phyloP scores from a whole-genome alignment of 2,113 vertebrate genomes.

The Lichenostomus cassidix region DNA sequence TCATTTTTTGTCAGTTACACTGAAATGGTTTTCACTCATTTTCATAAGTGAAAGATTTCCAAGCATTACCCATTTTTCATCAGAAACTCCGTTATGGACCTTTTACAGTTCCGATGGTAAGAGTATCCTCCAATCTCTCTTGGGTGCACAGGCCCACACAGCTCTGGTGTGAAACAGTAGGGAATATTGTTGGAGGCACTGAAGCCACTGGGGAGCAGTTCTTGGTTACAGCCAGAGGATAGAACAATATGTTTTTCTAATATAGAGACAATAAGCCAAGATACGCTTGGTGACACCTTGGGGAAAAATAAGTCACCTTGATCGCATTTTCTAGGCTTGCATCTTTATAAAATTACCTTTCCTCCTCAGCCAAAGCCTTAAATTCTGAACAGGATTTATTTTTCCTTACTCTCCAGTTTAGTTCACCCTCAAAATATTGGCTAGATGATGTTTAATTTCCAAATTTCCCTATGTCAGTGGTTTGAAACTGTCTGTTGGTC shows the following conservation, averaged over 20 bases:
- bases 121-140: neutral
- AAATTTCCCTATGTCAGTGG: neutral
- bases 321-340: neutral
- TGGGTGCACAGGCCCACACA: fast-evolving
- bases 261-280: neutral
- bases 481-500: neutral
- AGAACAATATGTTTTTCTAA: neutral
- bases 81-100: neutral
- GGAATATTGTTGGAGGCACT: neutral
- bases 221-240: neutral
- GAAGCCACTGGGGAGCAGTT: neutral
- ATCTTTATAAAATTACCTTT: neutral
- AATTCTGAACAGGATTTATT: neutral
- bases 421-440: neutral
- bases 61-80: neutral
- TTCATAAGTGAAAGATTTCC: neutral
- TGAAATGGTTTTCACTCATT: neutral
- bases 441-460: neutral
- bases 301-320: neutral
- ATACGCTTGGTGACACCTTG: neutral
- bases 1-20: neutral
- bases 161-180: neutral
- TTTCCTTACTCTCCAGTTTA: neutral
- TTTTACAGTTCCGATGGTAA: neutral
- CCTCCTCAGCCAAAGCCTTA: neutral